Conservation (phyloP, 2,113 vertebrate genomes). For the Raja brachyura region DNA sequence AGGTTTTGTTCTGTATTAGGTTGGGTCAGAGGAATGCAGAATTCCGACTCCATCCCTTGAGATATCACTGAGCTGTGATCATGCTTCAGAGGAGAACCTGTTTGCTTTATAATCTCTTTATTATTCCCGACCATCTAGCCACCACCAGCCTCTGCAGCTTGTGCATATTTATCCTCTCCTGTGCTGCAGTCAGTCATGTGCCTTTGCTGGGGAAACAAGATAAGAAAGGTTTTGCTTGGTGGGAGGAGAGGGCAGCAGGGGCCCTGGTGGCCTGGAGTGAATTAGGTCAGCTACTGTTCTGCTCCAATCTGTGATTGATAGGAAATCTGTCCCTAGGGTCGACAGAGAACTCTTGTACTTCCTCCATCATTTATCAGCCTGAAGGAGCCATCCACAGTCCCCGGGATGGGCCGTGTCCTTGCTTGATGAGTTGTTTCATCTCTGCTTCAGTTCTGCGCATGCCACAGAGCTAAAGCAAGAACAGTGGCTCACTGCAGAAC, state of each 20-base stretch:
- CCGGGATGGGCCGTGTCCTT: neutral
- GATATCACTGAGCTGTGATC: constrained; percentile 60
- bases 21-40: constrained; percentile 74
- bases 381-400: neutral
- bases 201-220: neutral
- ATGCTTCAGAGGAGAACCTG: neutral
- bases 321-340: neutral
- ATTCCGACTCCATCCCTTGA: constrained; percentile 79
- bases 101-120: constrained; percentile 23
- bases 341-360: constrained; percentile 16
- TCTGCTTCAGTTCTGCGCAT: neutral
- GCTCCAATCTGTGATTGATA: constrained; percentile 4
- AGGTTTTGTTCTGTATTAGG: constrained; percentile 78
- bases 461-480: neutral
- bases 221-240: neutral
- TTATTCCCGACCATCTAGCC: neutral
- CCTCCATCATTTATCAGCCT: constrained; percentile 32
- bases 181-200: neutral
- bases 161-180: neutral
- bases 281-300: constrained; percentile 31
- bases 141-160: neutral
- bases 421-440: neutral
- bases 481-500: neutral
- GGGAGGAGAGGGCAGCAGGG: neutral
- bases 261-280: constrained; percentile 1